These are phyloP conservation scores for Sternarchorhynchus goeldii DNA, from an alignment of 2,797 vertebrate species.

Conservation along the genomic window DNA sequence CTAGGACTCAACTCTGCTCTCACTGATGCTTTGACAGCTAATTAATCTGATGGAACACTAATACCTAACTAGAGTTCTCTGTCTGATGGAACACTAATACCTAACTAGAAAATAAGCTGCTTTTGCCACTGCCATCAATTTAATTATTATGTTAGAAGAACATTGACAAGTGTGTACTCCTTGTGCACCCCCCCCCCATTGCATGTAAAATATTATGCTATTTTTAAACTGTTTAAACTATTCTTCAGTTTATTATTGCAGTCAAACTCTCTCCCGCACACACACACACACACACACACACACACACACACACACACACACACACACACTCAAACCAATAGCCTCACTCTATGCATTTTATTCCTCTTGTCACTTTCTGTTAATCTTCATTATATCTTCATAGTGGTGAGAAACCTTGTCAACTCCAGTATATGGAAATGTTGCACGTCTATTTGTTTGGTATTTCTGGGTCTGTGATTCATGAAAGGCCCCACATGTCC, in stretches of 20 bases:
- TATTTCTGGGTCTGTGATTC: constrained; percentile 24
- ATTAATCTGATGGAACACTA: constrained; percentile 15
- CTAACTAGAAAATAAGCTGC: constrained; percentile 16
- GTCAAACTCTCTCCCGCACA: constrained; percentile 20
- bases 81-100: constrained; percentile 6
- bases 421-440: constrained; percentile 14
- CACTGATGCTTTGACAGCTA: constrained; percentile 1
- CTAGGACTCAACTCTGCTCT: constrained; percentile 18
- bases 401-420: constrained; percentile 4
- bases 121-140: constrained; percentile 26
- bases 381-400: background rate
- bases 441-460: constrained; percentile 26
- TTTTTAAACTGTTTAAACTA: too few relatives aligned
- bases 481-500: constrained; percentile 14
- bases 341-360: constrained; percentile 4
- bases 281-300: constrained; percentile 18
- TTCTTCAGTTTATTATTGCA: too few relatives aligned
- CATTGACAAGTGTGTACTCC: background rate
- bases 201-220: too few relatives aligned
- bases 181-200: too few relatives aligned
- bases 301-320: constrained; percentile 18
- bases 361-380: constrained; percentile 45
- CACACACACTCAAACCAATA: constrained; percentile 7
- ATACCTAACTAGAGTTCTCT: constrained; percentile 11
- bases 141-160: constrained; percentile 12